A percentile compares a stretch with the other conserved stretches of the same genome.
These are phyloP conservation scores for Silurus asotus DNA, from an alignment of 2,113 vertebrate genomes.

Conservation along the genomic window DNA sequence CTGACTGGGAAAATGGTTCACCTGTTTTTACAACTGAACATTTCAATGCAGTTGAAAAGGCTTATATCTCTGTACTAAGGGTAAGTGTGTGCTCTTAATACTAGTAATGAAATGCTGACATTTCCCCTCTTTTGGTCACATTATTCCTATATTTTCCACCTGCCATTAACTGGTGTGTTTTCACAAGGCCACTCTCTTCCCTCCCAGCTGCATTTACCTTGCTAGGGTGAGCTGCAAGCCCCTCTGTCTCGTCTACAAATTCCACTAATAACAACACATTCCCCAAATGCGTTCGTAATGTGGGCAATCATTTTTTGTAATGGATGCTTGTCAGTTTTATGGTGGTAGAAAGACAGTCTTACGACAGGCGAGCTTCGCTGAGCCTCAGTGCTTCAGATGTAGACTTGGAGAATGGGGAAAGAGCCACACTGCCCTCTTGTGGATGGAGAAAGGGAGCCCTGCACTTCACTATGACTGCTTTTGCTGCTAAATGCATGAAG, in stretches of 20 bases:
- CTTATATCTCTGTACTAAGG: background rate
- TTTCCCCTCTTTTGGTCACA: conserved; percentile 23
- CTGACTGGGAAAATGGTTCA: background rate
- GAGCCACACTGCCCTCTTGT: conserved; percentile 72
- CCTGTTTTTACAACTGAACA: conserved; percentile 9
- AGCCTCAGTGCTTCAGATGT: conserved; percentile 42
- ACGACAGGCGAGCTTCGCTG: conserved; percentile 70
- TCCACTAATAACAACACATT: conserved; percentile 81
- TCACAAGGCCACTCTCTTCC: conserved; percentile 50
- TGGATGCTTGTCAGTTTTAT: conserved; percentile 84
- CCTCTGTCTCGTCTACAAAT: conserved; percentile 77
- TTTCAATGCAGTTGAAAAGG: conserved; percentile 13
- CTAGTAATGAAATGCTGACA: background rate
- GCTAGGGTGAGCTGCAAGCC: conserved; percentile 70
- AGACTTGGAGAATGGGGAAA: conserved; percentile 37
- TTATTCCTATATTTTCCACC: conserved; percentile 1
- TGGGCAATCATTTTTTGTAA: conserved; percentile 83
- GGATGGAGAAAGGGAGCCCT: conserved; percentile 36
- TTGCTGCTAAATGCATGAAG: background rate
- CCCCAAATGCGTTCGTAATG: conserved; percentile 83
- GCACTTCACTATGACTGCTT: background rate
- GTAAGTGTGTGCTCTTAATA: conserved; percentile 20
- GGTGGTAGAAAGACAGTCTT: conserved; percentile 75
- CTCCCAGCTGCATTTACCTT: conserved; percentile 67
- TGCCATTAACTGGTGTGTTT: conserved; percentile 40